Percentiles rank a stretch among this genome's conserved stretches.
Conservation (phyloP, 2,113 vertebrate species). For the Podarcis raffonei region DNA sequence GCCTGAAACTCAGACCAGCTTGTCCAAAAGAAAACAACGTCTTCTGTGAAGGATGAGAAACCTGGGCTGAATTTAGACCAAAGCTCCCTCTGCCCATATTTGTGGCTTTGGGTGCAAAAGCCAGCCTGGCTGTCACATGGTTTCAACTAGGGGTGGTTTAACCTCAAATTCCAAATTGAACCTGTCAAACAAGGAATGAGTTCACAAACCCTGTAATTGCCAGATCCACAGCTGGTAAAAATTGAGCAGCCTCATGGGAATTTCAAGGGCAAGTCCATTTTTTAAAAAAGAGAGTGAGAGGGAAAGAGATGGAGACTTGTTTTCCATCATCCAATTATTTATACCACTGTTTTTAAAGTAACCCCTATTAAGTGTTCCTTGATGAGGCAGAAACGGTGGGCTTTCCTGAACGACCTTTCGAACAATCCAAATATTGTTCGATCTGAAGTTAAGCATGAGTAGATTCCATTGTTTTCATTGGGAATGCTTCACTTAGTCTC, state of each 20-base stretch:
- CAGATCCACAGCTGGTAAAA: constrained; percentile 45
- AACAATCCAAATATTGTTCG: background rate
- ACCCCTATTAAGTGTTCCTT: background rate
- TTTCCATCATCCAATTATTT: constrained; percentile 18
- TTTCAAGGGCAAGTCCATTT: background rate
- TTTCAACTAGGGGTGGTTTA: constrained; percentile 46
- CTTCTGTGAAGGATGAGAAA: constrained; percentile 60
- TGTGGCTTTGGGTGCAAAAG: constrained; percentile 46
- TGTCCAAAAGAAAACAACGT: constrained; percentile 55
- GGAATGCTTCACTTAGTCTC: background rate
- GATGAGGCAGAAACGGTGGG: background rate
- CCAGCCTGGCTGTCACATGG: background rate
- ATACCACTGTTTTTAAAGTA: background rate
- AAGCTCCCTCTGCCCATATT: constrained; percentile 38
- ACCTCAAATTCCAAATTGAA: constrained; percentile 34
- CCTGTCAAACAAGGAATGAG: constrained; percentile 4
- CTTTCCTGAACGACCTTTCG: background rate
- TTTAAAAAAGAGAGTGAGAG: background rate
- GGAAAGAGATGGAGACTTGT: background rate
- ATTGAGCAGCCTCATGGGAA: constrained; percentile 6
- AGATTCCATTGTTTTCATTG: background rate
- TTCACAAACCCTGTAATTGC: constrained; percentile 26
- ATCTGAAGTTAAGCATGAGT: background rate
- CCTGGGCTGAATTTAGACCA: constrained; percentile 65
- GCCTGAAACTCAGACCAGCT: background rate